phyloP scores from a whole-genome alignment of 1,140 invertebrate genomes.

The Brachystomella parvula region DNA sequence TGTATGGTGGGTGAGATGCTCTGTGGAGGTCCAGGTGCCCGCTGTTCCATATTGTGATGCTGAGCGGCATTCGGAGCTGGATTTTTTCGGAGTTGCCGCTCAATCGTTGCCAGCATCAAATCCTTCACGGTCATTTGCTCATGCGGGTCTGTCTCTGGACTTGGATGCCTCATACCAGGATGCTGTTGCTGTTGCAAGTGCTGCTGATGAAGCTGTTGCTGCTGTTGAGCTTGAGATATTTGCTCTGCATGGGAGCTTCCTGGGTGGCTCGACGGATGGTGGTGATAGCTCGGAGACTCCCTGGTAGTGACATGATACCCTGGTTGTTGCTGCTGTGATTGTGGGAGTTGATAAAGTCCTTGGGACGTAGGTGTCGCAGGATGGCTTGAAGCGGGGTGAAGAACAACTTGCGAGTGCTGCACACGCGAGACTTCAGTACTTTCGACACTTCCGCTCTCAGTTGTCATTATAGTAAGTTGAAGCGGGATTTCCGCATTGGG shows the following conservation, averaged over 20 bases:
- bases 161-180: conserved; percentile 19
- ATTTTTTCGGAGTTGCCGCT: conserved; percentile 61
- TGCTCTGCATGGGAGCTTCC: conserved; percentile 2
- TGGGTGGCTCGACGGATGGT: conserved; percentile 14
- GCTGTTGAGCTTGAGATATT: conserved; percentile 7
- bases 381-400: background rate
- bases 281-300: conserved; percentile 20
- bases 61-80: conserved; percentile 39
- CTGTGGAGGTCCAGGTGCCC: conserved; percentile 40
- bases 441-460: background rate
- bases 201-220: conserved; percentile 28
- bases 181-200: conserved; percentile 22
- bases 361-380: background rate
- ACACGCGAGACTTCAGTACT: background rate
- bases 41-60: background rate
- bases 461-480: conserved; percentile 28
- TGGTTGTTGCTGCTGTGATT: conserved; percentile 38
- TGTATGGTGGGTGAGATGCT: conserved; percentile 55
- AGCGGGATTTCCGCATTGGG: conserved; percentile 30
- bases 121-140: conserved; percentile 59
- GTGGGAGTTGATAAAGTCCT: background rate
- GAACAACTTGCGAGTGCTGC: background rate
- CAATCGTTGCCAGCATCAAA: conserved; percentile 64
- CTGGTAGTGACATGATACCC: background rate
- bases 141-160: conserved; percentile 32